phyloP scores from a whole-genome alignment of 92 coral and sea anemone genomes.

The Chrysogorgia sp. region DNA sequence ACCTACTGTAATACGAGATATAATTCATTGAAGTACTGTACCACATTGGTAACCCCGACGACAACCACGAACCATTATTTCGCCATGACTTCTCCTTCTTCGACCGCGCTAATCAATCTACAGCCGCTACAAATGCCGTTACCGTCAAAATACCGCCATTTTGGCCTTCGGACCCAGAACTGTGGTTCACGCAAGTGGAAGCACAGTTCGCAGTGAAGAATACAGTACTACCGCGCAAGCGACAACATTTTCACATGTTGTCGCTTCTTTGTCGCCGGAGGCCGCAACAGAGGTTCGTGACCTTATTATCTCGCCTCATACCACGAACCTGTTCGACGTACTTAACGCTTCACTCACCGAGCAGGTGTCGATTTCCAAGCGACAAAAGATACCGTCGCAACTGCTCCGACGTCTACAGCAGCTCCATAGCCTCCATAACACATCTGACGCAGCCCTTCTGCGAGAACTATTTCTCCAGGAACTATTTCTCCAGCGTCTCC shows the following conservation, averaged over 20 bases:
- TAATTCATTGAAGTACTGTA: too few relatives aligned
- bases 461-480: constrained; percentile 29
- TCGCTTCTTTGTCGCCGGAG: too few relatives aligned
- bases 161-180: constrained; percentile 29
- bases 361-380: constrained; percentile 15
- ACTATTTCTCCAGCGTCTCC: constrained; percentile 26
- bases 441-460: constrained; percentile 1
- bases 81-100: neutral
- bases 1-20: too few relatives aligned
- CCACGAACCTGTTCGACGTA: constrained; percentile 7
- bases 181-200: constrained; percentile 40
- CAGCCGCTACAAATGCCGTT: constrained; percentile 4
- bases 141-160: constrained; percentile 29
- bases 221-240: neutral
- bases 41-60: constrained; percentile 16
- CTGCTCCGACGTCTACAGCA: constrained; percentile 30
- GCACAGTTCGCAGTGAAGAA: constrained; percentile 11
- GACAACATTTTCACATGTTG: constrained; percentile 15
- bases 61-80: neutral
- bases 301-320: constrained; percentile 8
- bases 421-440: neutral
- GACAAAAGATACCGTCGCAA: constrained; percentile 26
- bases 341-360: constrained; percentile 11
- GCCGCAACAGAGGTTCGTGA: constrained; percentile 28
- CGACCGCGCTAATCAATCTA: neutral